Base-by-base conservation (phyloP, 2,113 vertebrate genomes). In the Fulmarus glacialis region DNA sequence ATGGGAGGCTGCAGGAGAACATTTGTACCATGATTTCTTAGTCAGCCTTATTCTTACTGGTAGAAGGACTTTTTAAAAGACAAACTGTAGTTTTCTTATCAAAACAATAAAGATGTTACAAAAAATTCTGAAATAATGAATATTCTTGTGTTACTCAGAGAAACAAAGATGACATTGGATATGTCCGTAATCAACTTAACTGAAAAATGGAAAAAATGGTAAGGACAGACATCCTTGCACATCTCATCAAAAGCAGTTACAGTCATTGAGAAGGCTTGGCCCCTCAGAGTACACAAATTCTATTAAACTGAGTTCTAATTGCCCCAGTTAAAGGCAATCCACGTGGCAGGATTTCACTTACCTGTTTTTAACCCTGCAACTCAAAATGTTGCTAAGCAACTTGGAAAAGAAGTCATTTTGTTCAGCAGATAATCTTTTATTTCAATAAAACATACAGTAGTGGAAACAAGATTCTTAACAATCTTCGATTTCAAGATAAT, bases 391-490 rank as follows among this genome's bases (percentile, higher is more conserved):
- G 62, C 53, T 56, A 53, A 89, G 43, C 15, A 78, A 36, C 11
- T 77, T 58, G 38, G 55, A 95, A 85, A 79, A 89, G 4, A 40
- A 73, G 14, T 70, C 0, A 0, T 68, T 85, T 94, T 88, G 16
- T 91, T 97, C n/a, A 71, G 56, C 78, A 92, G 66, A 24, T 81
- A 62, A 48, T 82, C 8, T 79, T 97, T 98, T 97, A 97, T 98
- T 98, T 93, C 52, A 68, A 40, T 83, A 92, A 66, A 90, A 89
- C 58, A 60, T 74, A 95, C 87, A 93, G 38, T 68, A 80, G 75
- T 72, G 74, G 87, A 94, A 97, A 93, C 58, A 93, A 74, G 60
- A 82, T 87, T 60, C 29, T 91, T 81, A 50, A 91, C 84, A 90
- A 93, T 85, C 79, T 74, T 80, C 4, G 17, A 56, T 84, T 95